Conservation (phyloP, 2,113 vertebrate genomes). For the Arothron firmamentum region DNA sequence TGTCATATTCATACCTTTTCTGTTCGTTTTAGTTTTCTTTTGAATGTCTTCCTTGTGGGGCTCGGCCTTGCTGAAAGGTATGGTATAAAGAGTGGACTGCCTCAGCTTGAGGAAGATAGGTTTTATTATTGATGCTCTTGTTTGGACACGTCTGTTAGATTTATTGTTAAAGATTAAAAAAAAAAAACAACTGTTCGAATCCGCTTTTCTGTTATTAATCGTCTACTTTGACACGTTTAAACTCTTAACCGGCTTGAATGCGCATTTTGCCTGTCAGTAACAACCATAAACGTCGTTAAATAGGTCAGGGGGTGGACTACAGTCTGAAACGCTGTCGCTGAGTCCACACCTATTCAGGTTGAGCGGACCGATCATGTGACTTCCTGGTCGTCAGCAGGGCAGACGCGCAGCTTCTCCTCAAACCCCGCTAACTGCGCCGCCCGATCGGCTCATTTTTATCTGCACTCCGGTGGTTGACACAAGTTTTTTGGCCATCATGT, state of each 20-base stretch:
- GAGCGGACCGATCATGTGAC: slow-evolving; percentile 61
- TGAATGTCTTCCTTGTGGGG: slow-evolving; percentile 42
- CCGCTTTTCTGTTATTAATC: slow-evolving; percentile 19
- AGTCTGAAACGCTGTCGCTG: too few relatives aligned
- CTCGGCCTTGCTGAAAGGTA: slow-evolving; percentile 52
- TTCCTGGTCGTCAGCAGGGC: slow-evolving; percentile 58
- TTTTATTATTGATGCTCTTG: slow-evolving; percentile 56
- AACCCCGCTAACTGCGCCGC: slow-evolving; percentile 17
- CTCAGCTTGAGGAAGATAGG: slow-evolving; percentile 31
- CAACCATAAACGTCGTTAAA: not conserved
- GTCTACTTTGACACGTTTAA: not conserved
- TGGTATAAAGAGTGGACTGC: slow-evolving; percentile 33
- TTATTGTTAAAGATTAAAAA: slow-evolving; percentile 74
- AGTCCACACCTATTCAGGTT: slow-evolving; percentile 12
- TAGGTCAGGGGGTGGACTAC: not conserved
- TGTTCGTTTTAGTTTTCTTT: slow-evolving; percentile 12
- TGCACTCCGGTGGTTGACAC: slow-evolving; percentile 4
- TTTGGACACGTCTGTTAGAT: slow-evolving; percentile 72
- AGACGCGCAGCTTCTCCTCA: slow-evolving; percentile 4
- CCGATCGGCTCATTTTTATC: not conserved
- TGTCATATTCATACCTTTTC: slow-evolving; percentile 33
- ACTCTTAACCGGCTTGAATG: not conserved
- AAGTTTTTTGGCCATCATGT: slow-evolving; percentile 45
- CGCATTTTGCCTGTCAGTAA: too few relatives aligned
- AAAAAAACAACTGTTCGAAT: slow-evolving; percentile 66